A percentile compares a stretch with the other conserved stretches of the same genome.
Conservation (phyloP, 2,888 invertebrate species). For the Galeruca laticollis region DNA sequence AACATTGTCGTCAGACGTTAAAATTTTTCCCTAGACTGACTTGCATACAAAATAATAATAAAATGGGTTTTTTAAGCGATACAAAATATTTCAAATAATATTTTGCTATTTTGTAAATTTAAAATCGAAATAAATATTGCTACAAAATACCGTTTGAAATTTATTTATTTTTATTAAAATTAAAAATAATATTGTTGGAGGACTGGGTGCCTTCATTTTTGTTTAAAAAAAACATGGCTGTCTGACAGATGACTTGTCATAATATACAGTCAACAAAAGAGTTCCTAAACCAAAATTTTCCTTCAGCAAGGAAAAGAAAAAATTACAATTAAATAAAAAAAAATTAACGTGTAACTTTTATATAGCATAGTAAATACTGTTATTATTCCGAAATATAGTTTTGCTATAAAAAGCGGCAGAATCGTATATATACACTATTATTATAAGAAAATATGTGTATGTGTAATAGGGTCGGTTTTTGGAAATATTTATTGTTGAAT, state of each 20-base stretch:
- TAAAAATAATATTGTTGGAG: slow-evolving; percentile 65
- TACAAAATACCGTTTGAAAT: neutral
- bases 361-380: slow-evolving; percentile 64
- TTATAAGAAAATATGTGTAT: slow-evolving; percentile 63
- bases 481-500: neutral
- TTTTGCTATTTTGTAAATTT: too few species aligned
- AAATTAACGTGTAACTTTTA: slow-evolving; percentile 65
- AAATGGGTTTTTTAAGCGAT: too few species aligned
- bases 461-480: slow-evolving; percentile 55
- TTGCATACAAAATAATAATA: too few species aligned
- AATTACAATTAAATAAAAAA: slow-evolving; percentile 54
- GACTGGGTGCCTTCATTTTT: slow-evolving; percentile 67
- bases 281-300: slow-evolving; percentile 65
- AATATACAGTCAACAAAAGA: slow-evolving; percentile 52
- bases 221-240: slow-evolving; percentile 38
- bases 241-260: slow-evolving; percentile 30
- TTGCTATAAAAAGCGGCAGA: slow-evolving; percentile 63
- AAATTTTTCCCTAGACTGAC: too few species aligned
- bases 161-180: neutral
- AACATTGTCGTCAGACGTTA: too few species aligned
- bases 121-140: too few species aligned
- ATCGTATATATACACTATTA: slow-evolving; percentile 64
- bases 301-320: slow-evolving; percentile 61
- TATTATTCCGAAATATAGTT: slow-evolving; percentile 65
- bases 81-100: too few species aligned